phyloP scores from a whole-genome alignment of 2,888 invertebrate species.

The Druceiella hillmani region DNA sequence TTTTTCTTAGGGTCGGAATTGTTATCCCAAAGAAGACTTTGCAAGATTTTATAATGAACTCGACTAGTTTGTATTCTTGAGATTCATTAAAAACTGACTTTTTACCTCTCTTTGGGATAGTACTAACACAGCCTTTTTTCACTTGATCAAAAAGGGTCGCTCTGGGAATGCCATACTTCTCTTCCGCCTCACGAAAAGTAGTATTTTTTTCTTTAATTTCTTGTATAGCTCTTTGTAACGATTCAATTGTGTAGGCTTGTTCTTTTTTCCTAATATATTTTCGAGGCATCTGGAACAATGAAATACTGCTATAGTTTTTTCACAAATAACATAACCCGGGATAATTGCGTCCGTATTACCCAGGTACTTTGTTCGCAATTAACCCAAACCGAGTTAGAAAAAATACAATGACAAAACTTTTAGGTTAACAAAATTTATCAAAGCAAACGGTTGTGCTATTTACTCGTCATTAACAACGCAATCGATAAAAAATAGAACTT shows the following conservation, averaged over 20 bases:
- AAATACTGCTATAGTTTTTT: conserved; percentile 11
- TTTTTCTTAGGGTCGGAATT: conserved; percentile 17
- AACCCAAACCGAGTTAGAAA: too few species aligned
- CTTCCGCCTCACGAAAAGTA: conserved; percentile 15
- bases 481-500: too few species aligned
- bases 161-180: conserved; percentile 16
- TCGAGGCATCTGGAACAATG: conserved; percentile 18
- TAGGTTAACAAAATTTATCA: too few species aligned
- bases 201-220: conserved; percentile 17
- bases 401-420: too few species aligned
- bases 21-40: conserved; percentile 18
- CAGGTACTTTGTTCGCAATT: conserved; percentile 14
- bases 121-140: conserved; percentile 13
- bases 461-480: too few species aligned
- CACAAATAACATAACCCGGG: conserved; percentile 2
- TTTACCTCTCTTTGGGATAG: conserved; percentile 16
- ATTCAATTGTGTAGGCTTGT: conserved; percentile 14
- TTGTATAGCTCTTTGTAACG: conserved; percentile 18
- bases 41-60: conserved; percentile 19
- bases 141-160: conserved; percentile 17
- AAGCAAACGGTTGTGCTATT: too few species aligned
- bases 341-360: conserved; percentile 10
- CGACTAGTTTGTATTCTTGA: conserved; percentile 14
- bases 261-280: conserved; percentile 17
- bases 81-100: conserved; percentile 17